These are phyloP conservation scores for Norana najaformis DNA, from an alignment of 2,888 invertebrate genomes.

Conservation along the genomic window DNA sequence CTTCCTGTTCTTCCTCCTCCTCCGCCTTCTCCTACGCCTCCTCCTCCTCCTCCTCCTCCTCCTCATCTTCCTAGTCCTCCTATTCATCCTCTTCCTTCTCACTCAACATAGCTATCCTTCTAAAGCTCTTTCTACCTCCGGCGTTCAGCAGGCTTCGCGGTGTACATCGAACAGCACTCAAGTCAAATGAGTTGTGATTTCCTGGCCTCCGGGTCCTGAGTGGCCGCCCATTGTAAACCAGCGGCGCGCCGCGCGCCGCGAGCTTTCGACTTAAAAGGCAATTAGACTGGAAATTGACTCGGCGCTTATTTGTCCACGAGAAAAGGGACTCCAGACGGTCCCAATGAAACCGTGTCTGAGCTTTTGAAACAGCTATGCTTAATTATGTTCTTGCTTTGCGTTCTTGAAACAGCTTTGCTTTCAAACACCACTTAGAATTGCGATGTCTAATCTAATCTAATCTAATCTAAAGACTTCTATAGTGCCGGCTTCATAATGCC, in stretches of 20 bases:
- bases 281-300: conserved; percentile 4
- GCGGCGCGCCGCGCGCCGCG: background rate
- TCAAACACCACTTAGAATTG: background rate
- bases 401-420: background rate
- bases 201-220: conserved; percentile 15
- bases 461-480: too few species aligned
- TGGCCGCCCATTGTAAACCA: background rate
- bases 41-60: background rate
- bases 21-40: too few species aligned
- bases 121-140: background rate
- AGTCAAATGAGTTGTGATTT: conserved; percentile 37
- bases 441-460: background rate
- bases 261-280: background rate
- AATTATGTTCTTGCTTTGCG: too few species aligned
- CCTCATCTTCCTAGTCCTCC: background rate
- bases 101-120: background rate
- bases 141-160: background rate
- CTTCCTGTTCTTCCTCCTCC: background rate
- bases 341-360: background rate
- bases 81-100: background rate
- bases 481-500: too few species aligned
- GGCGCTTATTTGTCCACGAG: background rate
- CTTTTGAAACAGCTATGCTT: background rate
- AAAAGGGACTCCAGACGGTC: background rate
- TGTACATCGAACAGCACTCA: conserved; percentile 37